Conservation (phyloP, 2,888 invertebrate species). For the Frankliniella intonsa region DNA sequence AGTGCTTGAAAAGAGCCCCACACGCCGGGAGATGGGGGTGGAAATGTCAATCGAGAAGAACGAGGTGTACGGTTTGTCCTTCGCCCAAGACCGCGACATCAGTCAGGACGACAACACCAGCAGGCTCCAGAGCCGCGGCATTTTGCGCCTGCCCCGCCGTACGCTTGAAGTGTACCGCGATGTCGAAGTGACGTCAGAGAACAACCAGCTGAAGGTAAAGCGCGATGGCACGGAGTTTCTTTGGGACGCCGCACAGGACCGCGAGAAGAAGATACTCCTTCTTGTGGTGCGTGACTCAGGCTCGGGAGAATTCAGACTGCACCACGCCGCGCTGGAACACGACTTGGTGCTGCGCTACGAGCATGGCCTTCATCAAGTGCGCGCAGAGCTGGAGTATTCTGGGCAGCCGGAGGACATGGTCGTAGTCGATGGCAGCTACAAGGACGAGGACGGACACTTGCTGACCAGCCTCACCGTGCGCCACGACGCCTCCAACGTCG, state of each 20-base stretch:
- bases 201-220: not conserved
- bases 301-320: not conserved
- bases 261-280: slow-evolving; percentile 37
- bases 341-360: slow-evolving; percentile 38
- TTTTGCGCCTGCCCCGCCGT: slow-evolving; percentile 38
- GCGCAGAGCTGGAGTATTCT: slow-evolving; percentile 37
- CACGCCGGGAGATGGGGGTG: slow-evolving; percentile 37
- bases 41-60: slow-evolving; percentile 39
- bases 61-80: slow-evolving; percentile 39
- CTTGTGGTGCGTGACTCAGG: slow-evolving; percentile 31
- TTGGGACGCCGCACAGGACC: slow-evolving; percentile 41
- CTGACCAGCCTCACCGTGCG: slow-evolving; percentile 27
- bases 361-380: slow-evolving; percentile 30
- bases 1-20: slow-evolving; percentile 34
- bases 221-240: slow-evolving; percentile 37
- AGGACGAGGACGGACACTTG: slow-evolving; percentile 20
- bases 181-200: not conserved
- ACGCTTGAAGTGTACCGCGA: slow-evolving; percentile 37
- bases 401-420: slow-evolving; percentile 36
- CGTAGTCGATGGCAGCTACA: slow-evolving; percentile 30
- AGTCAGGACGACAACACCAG: not conserved
- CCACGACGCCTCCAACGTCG: slow-evolving; percentile 37
- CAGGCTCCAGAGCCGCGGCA: not conserved
- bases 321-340: slow-evolving; percentile 38
- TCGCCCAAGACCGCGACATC: slow-evolving; percentile 36